Evolutionary conservation across 2,113 vertebrate species (phyloP).

Genomic region (Holacanthus passer): DNA sequence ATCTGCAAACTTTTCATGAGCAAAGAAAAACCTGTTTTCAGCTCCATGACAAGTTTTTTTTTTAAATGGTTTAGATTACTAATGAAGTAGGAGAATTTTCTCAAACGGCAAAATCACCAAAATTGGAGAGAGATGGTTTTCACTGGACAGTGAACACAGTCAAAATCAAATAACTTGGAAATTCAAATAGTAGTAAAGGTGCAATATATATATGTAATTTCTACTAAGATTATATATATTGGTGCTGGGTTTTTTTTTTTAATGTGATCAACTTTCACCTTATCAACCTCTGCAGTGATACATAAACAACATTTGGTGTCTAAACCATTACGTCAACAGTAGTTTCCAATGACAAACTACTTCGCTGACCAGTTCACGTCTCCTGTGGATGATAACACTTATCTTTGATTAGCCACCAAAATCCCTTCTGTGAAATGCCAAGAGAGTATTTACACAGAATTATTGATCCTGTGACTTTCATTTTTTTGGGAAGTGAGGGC

Average conservation of each 20-base stretch:
- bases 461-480: slow-evolving; percentile 46
- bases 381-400: neutral
- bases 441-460: neutral
- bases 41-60: neutral
- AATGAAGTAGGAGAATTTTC: neutral
- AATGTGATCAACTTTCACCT: neutral
- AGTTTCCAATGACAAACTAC: neutral
- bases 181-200: neutral
- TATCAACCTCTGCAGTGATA: neutral
- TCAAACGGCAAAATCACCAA: neutral
- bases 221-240: neutral
- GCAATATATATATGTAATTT: neutral
- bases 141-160: neutral
- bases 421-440: neutral
- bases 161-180: neutral
- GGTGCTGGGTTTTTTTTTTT: neutral
- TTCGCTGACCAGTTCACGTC: neutral
- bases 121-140: neutral
- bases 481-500: slow-evolving; percentile 67
- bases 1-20: neutral
- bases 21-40: neutral
- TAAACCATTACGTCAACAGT: neutral
- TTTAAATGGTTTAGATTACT: too few species aligned
- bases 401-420: slow-evolving; percentile 1
- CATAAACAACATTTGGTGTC: neutral